These are phyloP conservation scores for Tokudaia muenninki DNA, from an alignment of 2,797 vertebrate species.

Conservation along the genomic window DNA sequence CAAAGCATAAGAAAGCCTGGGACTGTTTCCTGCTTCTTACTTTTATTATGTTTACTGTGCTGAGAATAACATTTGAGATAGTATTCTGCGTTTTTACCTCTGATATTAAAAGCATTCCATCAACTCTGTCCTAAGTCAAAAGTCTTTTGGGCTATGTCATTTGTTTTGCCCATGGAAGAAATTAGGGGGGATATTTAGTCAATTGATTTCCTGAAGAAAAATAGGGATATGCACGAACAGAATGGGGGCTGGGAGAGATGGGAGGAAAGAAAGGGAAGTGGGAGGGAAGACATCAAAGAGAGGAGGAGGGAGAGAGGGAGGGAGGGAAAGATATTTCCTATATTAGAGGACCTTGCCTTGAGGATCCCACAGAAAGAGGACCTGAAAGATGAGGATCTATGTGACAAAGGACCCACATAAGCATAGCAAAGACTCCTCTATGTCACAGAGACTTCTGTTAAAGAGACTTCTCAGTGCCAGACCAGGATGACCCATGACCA, in stretches of 20 bases:
- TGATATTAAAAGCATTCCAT: conserved; percentile 33
- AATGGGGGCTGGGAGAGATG: background rate
- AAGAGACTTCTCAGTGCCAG: background rate
- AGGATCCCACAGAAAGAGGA: background rate
- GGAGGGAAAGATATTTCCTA: background rate
- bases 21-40: background rate
- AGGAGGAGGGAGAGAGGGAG: background rate
- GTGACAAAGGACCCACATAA: background rate
- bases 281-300: background rate
- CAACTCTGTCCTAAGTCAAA: conserved; percentile 26
- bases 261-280: background rate
- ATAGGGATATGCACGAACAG: background rate
- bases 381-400: too few species aligned
- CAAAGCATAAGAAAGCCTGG: background rate
- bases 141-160: background rate
- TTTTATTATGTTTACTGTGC: conserved; percentile 20
- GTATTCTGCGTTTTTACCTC: conserved; percentile 12
- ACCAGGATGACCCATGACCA: background rate
- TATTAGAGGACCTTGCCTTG: background rate
- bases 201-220: conserved; percentile 47
- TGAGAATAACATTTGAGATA: background rate
- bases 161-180: conserved; percentile 37
- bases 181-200: background rate
- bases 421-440: background rate
- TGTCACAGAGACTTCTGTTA: background rate